Conservation (phyloP, 2,797 vertebrate species). For the Phalloptychus januarius region DNA sequence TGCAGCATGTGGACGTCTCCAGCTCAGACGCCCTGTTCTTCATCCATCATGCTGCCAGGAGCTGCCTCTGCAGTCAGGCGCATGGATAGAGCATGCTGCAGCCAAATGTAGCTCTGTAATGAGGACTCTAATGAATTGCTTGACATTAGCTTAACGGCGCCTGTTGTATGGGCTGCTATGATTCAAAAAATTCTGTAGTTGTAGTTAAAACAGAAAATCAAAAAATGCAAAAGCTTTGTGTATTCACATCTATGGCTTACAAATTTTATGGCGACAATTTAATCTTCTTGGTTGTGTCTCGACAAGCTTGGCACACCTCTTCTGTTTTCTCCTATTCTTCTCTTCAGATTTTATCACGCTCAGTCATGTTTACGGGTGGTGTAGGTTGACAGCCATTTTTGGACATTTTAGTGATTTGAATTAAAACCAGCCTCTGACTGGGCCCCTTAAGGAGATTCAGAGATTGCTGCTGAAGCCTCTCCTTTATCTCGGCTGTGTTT, state of each 20-base stretch:
- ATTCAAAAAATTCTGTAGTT: too few relatives aligned
- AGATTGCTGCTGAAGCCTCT: neutral
- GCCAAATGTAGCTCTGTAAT: slow-evolving; percentile 15
- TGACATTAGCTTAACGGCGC: neutral
- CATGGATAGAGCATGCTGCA: slow-evolving; percentile 24
- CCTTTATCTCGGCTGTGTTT: neutral
- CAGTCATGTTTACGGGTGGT: neutral
- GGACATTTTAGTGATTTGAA: neutral
- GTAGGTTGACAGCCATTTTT: neutral
- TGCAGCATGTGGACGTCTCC: slow-evolving; percentile 49
- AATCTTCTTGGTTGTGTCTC: neutral
- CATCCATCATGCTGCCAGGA: slow-evolving; percentile 72
- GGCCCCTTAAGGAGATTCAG: neutral
- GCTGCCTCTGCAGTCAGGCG: slow-evolving; percentile 55
- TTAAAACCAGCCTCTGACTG: neutral
- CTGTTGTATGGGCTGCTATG: neutral
- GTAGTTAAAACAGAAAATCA: neutral
- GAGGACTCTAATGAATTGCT: slow-evolving; percentile 9
- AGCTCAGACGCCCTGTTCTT: slow-evolving; percentile 52
- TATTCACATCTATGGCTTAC: neutral
- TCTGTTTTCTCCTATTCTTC: neutral
- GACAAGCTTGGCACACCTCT: neutral
- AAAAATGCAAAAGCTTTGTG: neutral
- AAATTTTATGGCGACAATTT: neutral
- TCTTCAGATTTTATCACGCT: neutral